Percentiles rank a stretch among this genome's conserved stretches.
These are phyloP conservation scores for Selenia dentaria DNA, from an alignment of 2,888 invertebrate species.

Conservation along the genomic window DNA sequence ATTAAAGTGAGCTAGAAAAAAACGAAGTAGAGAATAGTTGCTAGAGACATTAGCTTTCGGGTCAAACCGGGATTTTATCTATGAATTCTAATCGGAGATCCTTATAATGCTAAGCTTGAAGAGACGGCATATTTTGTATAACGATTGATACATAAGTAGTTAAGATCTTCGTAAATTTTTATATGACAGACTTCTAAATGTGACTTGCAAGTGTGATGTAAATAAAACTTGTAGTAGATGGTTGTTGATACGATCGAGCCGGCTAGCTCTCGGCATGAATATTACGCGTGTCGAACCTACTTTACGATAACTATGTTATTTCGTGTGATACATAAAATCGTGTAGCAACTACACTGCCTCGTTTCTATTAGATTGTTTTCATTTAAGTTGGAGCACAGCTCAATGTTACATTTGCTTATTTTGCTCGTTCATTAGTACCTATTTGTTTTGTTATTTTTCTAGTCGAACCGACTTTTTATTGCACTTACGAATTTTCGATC, in stretches of 20 bases:
- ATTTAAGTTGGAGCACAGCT: conserved; percentile 71
- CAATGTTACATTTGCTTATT: conserved; percentile 64
- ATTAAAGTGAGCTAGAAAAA: conserved; percentile 59
- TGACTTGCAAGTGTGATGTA: conserved; percentile 83
- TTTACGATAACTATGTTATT: conserved; percentile 42
- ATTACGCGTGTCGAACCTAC: conserved; percentile 47
- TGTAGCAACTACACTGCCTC: conserved; percentile 83
- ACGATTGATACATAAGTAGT: conserved; percentile 71
- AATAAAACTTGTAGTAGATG: conserved; percentile 55
- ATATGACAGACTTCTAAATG: conserved; percentile 78
- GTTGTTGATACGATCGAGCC: conserved; percentile 47
- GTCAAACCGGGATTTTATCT: conserved; percentile 44
- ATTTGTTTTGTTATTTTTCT: conserved; percentile 58
- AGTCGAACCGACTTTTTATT: conserved; percentile 65
- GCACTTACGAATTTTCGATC: conserved; percentile 42
- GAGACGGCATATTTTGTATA: conserved; percentile 81
- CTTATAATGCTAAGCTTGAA: conserved; percentile 66
- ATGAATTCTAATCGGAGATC: conserved; percentile 53
- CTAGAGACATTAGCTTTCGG: conserved; percentile 63
- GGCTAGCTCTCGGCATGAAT: conserved; percentile 45
- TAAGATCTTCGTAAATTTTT: conserved; percentile 76
- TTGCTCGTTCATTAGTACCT: conserved; percentile 64
- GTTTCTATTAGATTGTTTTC: conserved; percentile 61
- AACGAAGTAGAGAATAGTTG: conserved; percentile 67
- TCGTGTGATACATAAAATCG: conserved; percentile 72